Conservation (phyloP, 2,113 vertebrate genomes). For the Scolopax mira region DNA sequence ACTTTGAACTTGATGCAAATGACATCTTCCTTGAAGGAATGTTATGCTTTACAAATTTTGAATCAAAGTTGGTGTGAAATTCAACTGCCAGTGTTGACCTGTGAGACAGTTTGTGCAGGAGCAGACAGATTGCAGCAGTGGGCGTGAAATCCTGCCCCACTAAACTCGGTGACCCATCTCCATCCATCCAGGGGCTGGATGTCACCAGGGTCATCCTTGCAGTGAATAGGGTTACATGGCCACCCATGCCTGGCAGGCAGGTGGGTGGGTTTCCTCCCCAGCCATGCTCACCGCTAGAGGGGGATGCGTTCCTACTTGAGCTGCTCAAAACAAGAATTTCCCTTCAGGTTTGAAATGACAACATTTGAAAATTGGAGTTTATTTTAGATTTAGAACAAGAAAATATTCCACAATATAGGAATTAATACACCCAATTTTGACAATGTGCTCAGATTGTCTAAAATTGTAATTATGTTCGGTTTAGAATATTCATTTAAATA, state of each 20-base stretch:
- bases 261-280: background rate
- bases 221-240: fast-evolving
- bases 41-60: background rate
- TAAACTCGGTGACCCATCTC: background rate
- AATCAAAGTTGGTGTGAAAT: background rate
- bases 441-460: background rate
- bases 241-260: fast-evolving
- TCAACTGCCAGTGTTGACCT: fast-evolving
- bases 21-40: background rate
- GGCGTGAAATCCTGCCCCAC: background rate
- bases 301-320: background rate
- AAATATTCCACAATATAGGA: background rate
- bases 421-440: background rate
- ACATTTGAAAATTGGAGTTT: fast-evolving
- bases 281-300: background rate
- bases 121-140: background rate
- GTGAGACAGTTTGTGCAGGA: background rate
- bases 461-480: background rate
- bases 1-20: background rate
- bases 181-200: background rate
- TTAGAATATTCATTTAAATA: background rate
- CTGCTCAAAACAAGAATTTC: fast-evolving
- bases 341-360: fast-evolving
- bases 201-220: background rate
- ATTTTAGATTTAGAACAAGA: background rate